Conservation (phyloP, 1,140 invertebrate species). For the Apis dorsata region DNA sequence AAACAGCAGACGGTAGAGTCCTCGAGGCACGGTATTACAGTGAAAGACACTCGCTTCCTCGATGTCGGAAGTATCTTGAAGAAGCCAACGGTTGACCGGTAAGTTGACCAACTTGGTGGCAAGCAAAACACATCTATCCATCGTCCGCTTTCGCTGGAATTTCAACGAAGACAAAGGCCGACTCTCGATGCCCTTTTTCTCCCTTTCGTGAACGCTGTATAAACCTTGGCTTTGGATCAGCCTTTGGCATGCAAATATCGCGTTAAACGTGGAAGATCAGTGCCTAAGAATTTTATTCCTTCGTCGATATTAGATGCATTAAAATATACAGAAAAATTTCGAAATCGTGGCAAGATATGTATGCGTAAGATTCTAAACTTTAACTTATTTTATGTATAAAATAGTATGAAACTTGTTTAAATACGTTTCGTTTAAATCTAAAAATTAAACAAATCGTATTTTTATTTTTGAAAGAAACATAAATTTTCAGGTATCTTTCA, state of each 20-base stretch:
- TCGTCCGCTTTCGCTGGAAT: constrained; percentile 81
- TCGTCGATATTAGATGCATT: neutral
- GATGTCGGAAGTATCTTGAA: constrained; percentile 89
- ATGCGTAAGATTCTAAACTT: neutral
- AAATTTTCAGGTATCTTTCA: neutral
- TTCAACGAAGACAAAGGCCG: constrained; percentile 87
- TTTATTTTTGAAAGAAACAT: neutral
- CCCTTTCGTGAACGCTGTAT: constrained; percentile 96
- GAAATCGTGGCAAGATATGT: neutral
- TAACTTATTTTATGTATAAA: constrained; percentile 5
- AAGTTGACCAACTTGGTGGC: constrained; percentile 57
- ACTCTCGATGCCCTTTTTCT: constrained; percentile 96
- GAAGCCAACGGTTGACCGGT: constrained; percentile 88
- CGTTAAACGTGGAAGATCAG: constrained; percentile 92
- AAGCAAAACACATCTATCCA: neutral
- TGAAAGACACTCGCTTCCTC: constrained; percentile 91
- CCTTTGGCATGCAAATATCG: constrained; percentile 85
- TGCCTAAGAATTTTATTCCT: constrained; percentile 82
- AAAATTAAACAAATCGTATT: constrained; percentile 22
- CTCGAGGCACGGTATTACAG: constrained; percentile 90
- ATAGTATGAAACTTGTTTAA: neutral
- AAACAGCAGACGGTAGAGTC: constrained; percentile 82
- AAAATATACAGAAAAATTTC: neutral
- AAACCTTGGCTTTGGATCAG: constrained; percentile 89
- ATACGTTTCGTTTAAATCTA: neutral